Evolutionary conservation across 1,140 invertebrate species (phyloP).

Genomic region (Ostrea denselamellosa): DNA sequence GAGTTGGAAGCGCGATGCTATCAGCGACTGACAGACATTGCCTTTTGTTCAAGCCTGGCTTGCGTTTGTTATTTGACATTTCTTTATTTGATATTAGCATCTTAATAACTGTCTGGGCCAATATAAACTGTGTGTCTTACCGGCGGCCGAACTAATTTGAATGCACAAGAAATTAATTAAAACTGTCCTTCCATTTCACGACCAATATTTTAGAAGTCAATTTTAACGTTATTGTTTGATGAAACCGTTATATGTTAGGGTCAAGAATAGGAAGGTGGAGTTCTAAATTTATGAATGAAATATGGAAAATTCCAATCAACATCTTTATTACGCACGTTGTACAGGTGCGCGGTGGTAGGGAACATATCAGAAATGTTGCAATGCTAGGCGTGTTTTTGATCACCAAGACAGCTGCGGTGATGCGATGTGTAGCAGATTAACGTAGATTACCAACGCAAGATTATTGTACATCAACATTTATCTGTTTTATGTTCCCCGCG

Average conservation of each 20-base stretch:
- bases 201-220: background rate
- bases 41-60: background rate
- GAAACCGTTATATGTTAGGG: background rate
- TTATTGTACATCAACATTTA: slow-evolving; percentile 36
- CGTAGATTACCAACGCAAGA: slow-evolving; percentile 30
- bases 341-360: slow-evolving; percentile 4
- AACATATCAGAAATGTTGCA: slow-evolving; percentile 27
- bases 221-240: background rate
- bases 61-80: slow-evolving; percentile 25
- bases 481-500: slow-evolving; percentile 31
- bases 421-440: slow-evolving; percentile 37
- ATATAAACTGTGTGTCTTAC: slow-evolving; percentile 3
- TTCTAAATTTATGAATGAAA: slow-evolving; percentile 15
- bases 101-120: slow-evolving; percentile 18
- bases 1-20: slow-evolving; percentile 8
- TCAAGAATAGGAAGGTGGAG: background rate
- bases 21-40: background rate
- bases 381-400: slow-evolving; percentile 39
- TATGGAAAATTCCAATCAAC: slow-evolving; percentile 24
- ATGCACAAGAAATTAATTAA: slow-evolving; percentile 32
- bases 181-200: background rate
- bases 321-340: slow-evolving; percentile 11
- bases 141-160: slow-evolving; percentile 8
- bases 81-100: slow-evolving; percentile 39
- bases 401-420: slow-evolving; percentile 23